These are phyloP conservation scores for Machimus rusticus DNA, from an alignment of 2,888 invertebrate species.

Conservation along the genomic window DNA sequence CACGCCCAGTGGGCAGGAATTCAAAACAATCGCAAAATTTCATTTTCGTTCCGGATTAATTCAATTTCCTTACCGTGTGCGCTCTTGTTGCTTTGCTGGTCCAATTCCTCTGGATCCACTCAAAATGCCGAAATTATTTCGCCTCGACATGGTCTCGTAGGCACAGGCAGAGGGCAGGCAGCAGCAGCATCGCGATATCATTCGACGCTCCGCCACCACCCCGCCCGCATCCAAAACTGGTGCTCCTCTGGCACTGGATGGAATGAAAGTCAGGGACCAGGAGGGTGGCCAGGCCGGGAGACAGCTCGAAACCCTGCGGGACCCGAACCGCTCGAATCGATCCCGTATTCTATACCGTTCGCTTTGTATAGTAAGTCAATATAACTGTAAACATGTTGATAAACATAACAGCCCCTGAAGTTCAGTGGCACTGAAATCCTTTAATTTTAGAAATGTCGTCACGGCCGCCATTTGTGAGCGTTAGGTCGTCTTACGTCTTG, in stretches of 20 bases:
- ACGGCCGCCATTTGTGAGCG: not conserved
- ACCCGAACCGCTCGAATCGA: not conserved
- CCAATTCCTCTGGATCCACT: not conserved
- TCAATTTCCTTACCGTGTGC: not conserved
- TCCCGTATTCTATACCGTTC: not conserved
- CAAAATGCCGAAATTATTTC: not conserved
- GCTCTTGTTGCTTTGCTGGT: not conserved
- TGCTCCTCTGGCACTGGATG: not conserved
- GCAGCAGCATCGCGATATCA: not conserved
- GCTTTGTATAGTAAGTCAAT: not conserved
- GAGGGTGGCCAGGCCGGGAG: not conserved
- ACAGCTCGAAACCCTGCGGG: not conserved
- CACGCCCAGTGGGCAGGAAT: not conserved
- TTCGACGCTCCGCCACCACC: not conserved
- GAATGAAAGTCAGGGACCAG: not conserved
- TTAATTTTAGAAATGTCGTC: not conserved
- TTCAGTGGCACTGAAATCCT: not conserved
- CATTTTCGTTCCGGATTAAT: not conserved
- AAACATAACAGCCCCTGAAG: not conserved
- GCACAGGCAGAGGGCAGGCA: not conserved
- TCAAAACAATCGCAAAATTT: not conserved
- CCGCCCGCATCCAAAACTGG: not conserved
- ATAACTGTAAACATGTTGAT: not conserved
- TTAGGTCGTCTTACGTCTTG: not conserved
- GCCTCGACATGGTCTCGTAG: not conserved